Evolutionary conservation across 2,113 vertebrate species (phyloP).

Genomic region (Rhabdornis inornatus): DNA sequence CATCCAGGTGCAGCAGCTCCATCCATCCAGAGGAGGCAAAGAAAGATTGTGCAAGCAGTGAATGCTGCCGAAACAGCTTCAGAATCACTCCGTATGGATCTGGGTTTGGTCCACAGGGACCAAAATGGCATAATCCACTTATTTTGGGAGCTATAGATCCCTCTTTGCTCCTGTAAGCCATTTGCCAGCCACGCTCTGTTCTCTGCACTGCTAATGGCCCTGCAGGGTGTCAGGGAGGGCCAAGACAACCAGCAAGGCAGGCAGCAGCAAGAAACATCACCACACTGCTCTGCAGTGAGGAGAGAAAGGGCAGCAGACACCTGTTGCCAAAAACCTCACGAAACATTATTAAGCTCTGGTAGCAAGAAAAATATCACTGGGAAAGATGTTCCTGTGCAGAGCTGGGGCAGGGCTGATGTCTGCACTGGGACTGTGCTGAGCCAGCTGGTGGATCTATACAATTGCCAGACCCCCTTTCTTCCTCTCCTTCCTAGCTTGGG

Average conservation of each 20-base stretch:
- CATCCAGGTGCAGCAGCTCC: not conserved
- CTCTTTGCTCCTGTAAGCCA: not conserved
- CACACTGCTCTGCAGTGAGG: not conserved
- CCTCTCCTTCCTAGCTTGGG: not conserved
- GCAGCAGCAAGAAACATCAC: not conserved
- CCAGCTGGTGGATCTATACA: conserved; percentile 15
- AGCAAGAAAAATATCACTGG: not conserved
- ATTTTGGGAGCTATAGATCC: not conserved
- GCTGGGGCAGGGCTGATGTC: not conserved
- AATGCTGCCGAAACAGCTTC: not conserved
- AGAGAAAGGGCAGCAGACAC: not conserved
- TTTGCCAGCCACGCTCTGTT: not conserved
- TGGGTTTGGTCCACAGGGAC: not conserved
- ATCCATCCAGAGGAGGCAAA: not conserved
- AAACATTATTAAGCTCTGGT: not conserved
- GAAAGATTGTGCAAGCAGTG: not conserved
- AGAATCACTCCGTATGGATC: not conserved
- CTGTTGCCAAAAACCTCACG: not conserved
- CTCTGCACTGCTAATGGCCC: not conserved
- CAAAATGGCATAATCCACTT: not conserved
- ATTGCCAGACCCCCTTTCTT: conserved; percentile 41
- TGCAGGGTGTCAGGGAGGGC: not conserved
- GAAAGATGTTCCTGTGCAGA: not conserved
- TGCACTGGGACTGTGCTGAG: not conserved
- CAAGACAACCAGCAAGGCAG: rapidly evolving